phyloP scores from a whole-genome alignment of 2,888 invertebrate species.

The Himalopsyche kuldschensis region DNA sequence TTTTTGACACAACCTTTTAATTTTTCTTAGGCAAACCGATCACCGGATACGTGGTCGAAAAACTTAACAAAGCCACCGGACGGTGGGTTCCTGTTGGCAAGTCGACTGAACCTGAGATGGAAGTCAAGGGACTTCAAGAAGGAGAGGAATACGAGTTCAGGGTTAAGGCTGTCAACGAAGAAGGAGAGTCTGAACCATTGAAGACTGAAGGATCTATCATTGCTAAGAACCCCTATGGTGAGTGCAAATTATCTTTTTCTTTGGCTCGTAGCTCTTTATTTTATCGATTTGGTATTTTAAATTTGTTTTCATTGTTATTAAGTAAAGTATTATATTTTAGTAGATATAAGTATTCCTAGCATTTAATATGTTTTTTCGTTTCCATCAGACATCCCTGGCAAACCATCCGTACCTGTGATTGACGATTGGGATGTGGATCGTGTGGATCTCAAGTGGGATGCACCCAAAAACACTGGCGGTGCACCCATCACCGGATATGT shows the following conservation, averaged over 20 bases:
- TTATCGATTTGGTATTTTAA: too few relatives aligned
- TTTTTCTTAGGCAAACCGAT: slow-evolving; percentile 68
- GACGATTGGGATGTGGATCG: slow-evolving; percentile 89
- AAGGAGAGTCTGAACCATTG: slow-evolving; percentile 92
- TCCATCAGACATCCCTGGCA: slow-evolving; percentile 74
- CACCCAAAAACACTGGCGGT: slow-evolving; percentile 77
- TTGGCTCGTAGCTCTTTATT: background rate
- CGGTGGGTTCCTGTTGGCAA: slow-evolving; percentile 93
- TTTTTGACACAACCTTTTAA: background rate
- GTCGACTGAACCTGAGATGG: slow-evolving; percentile 84
- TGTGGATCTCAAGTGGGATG: slow-evolving; percentile 82
- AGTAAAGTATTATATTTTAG: background rate
- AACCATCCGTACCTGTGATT: slow-evolving; percentile 84
- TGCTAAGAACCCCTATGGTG: slow-evolving; percentile 96
- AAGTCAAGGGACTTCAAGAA: slow-evolving; percentile 85
- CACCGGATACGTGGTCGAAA: slow-evolving; percentile 91
- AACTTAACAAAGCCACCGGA: slow-evolving; percentile 88
- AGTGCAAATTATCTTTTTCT: slow-evolving; percentile 40
- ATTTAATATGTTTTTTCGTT: background rate
- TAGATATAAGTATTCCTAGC: background rate
- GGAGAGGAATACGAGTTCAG: slow-evolving; percentile 89
- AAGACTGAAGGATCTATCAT: slow-evolving; percentile 85
- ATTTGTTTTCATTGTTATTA: too few relatives aligned
- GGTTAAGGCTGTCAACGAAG: slow-evolving; percentile 91
- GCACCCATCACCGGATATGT: slow-evolving; percentile 83